phyloP scores from a whole-genome alignment of 2,113 vertebrate genomes.

The Gymnorhina tibicen region DNA sequence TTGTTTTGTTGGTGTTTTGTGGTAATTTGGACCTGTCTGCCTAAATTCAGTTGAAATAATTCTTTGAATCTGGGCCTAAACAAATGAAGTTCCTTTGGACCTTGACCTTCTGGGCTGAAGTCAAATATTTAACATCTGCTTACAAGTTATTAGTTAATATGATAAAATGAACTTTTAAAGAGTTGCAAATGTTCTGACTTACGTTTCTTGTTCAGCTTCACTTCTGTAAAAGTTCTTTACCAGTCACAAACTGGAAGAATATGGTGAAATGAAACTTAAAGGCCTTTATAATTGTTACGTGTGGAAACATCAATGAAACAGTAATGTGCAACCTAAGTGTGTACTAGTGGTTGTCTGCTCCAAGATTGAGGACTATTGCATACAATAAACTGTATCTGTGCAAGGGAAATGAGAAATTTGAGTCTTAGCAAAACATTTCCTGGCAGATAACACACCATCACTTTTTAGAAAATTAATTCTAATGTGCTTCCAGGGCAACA shows the following conservation, averaged over 20 bases:
- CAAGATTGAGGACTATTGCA: not conserved
- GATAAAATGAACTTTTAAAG: not conserved
- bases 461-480: not conserved
- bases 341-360: not conserved
- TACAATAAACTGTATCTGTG: not conserved
- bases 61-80: constrained; percentile 9
- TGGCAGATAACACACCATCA: not conserved
- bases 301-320: not conserved
- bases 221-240: not conserved
- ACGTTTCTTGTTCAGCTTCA: not conserved
- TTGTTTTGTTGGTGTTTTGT: not conserved
- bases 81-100: constrained; percentile 8
- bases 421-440: not conserved
- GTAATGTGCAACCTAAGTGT: not conserved
- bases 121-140: constrained; percentile 28
- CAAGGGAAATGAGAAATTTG: not conserved
- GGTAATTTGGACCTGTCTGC: not conserved
- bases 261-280: not conserved
- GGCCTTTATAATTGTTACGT: not conserved
- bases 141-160: not conserved
- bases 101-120: not conserved
- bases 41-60: not conserved
- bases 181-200: not conserved
- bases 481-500: not conserved
- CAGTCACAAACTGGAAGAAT: not conserved